Evolutionary conservation across 2,888 invertebrate genomes (phyloP).

Genomic region (Zaprionus bogoriensis): DNA sequence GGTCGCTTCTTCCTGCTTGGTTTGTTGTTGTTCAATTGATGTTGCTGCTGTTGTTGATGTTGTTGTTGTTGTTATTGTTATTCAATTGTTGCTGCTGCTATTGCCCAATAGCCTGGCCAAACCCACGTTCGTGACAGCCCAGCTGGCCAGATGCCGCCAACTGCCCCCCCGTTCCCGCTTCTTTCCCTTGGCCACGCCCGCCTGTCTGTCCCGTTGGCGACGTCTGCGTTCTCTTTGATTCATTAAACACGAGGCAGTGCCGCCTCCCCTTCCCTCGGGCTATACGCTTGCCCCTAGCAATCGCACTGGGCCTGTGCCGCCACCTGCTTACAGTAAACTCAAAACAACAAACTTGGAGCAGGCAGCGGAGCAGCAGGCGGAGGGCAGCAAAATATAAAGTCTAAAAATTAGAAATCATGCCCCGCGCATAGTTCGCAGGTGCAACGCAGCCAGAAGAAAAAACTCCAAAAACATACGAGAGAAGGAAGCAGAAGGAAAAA

Average conservation of each 20-base stretch:
- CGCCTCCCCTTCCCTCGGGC: neutral
- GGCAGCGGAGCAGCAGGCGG: neutral
- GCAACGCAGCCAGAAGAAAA: slow-evolving; percentile 52
- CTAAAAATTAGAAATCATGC: slow-evolving; percentile 67
- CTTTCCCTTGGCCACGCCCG: neutral
- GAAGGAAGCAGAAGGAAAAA: neutral
- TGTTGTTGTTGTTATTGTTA: slow-evolving; percentile 22
- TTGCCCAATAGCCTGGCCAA: slow-evolving; percentile 52
- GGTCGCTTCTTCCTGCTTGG: slow-evolving; percentile 72
- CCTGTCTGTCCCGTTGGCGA: slow-evolving; percentile 6
- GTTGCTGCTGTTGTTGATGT: slow-evolving; percentile 19
- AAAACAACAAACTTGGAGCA: slow-evolving; percentile 27
- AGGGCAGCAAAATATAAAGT: slow-evolving; percentile 28
- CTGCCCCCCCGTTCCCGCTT: neutral
- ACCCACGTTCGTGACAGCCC: slow-evolving; percentile 69
- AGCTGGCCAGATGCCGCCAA: slow-evolving; percentile 46
- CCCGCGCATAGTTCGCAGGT: slow-evolving; percentile 69
- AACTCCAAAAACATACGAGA: slow-evolving; percentile 44
- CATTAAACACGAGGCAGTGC: slow-evolving; percentile 55
- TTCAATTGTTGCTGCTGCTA: slow-evolving; percentile 35
- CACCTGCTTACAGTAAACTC: slow-evolving; percentile 16
- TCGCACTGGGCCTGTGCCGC: neutral
- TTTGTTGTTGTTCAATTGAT: slow-evolving; percentile 30
- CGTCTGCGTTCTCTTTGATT: slow-evolving; percentile 51
- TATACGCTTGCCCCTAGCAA: neutral